A percentile compares a stretch with the other conserved stretches of the same genome.
phyloP scores from a whole-genome alignment of 1,140 invertebrate species.

The Arion vulgaris region DNA sequence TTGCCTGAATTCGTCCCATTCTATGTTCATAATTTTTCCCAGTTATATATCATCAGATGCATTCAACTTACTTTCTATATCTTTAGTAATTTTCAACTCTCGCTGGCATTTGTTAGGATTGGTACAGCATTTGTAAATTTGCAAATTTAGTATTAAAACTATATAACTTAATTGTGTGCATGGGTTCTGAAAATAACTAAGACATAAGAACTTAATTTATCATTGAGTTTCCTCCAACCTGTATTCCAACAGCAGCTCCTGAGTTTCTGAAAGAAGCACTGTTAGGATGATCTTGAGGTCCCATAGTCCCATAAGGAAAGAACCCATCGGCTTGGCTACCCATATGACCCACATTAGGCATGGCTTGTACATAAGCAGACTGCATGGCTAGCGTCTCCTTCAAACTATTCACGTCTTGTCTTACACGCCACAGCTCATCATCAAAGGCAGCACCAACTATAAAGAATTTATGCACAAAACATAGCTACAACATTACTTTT shows the following conservation, averaged over 20 bases:
- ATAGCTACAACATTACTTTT: no score
- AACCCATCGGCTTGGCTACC: conserved; percentile 43
- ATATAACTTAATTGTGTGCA: no score
- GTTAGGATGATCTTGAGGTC: background rate
- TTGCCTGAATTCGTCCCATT: no score
- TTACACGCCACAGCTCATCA: conserved; percentile 58
- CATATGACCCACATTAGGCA: conserved; percentile 47
- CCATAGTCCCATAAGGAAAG: background rate
- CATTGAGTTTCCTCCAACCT: conserved; percentile 9
- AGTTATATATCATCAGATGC: no score
- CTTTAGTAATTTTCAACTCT: no score
- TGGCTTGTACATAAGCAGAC: conserved; percentile 60
- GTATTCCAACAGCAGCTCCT: conserved; percentile 20
- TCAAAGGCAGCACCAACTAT: conserved; percentile 55
- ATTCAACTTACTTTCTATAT: no score
- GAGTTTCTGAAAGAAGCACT: background rate
- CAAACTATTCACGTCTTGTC: conserved; percentile 60
- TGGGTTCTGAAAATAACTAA: background rate
- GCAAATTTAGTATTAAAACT: no score
- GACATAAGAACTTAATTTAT: background rate
- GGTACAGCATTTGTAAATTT: no score
- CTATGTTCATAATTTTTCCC: no score
- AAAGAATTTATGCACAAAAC: background rate
- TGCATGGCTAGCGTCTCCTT: conserved; percentile 64
- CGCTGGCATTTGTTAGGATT: no score